phyloP scores from a whole-genome alignment of 2,113 vertebrate species.

The Xiphorhynchus elegans region DNA sequence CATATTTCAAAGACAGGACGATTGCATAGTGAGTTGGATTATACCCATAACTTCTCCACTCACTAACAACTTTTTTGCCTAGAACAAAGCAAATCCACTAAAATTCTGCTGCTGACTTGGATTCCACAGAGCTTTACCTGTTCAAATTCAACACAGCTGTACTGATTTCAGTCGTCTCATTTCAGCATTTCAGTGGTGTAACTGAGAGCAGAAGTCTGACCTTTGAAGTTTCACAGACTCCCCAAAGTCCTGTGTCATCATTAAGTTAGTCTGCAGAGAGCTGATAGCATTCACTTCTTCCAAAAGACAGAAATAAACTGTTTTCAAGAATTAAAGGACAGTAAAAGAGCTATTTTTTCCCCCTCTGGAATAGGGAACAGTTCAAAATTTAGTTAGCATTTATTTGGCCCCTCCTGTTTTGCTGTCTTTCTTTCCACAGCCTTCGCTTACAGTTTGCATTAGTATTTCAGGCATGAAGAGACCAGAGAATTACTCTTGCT shows the following conservation, averaged over 20 bases:
- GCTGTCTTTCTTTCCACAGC: neutral
- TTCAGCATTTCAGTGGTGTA: neutral
- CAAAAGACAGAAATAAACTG: neutral
- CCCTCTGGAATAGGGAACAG: neutral
- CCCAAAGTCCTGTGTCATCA: neutral
- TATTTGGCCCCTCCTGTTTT: neutral
- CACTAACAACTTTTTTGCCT: neutral
- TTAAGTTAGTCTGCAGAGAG: neutral
- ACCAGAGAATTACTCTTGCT: neutral
- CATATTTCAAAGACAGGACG: neutral
- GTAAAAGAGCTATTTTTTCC: neutral
- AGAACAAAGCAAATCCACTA: neutral
- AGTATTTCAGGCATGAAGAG: neutral
- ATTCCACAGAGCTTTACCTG: neutral
- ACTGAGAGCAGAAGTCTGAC: slow-evolving; percentile 31
- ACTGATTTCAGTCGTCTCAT: neutral
- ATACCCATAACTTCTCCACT: neutral
- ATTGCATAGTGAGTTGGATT: neutral
- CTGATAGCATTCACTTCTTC: neutral
- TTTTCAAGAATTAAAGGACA: neutral
- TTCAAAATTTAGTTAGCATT: neutral
- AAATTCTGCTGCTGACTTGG: neutral
- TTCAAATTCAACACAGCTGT: neutral
- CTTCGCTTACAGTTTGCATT: neutral
- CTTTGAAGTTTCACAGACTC: neutral